These are phyloP conservation scores for Amblyteles armatorius DNA, from an alignment of 2,888 invertebrate species.

Conservation along the genomic window DNA sequence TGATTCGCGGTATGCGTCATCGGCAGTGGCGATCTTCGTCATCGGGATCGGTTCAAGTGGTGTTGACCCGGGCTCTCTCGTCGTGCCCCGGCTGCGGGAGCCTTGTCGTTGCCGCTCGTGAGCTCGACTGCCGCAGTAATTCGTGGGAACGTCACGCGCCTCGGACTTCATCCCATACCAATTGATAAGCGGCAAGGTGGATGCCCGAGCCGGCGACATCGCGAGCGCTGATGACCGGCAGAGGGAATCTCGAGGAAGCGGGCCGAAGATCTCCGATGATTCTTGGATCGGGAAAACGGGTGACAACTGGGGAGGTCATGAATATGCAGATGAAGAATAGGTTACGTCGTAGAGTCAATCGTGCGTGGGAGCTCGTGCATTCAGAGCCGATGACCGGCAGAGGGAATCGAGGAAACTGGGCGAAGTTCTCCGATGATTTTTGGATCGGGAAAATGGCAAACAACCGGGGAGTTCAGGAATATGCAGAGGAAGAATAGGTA, in stretches of 20 bases:
- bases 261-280: slow-evolving; percentile 13
- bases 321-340: too few species aligned
- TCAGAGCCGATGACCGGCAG: too few species aligned
- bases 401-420: slow-evolving; percentile 19
- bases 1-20: slow-evolving; percentile 83
- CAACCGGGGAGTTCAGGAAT: too few species aligned
- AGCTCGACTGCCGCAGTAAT: slow-evolving; percentile 57
- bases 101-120: slow-evolving; percentile 36
- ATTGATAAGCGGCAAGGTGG: slow-evolving; percentile 46
- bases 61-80: slow-evolving; percentile 77
- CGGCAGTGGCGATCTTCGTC: slow-evolving; percentile 75
- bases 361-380: too few species aligned
- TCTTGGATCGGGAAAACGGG: too few species aligned
- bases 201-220: not conserved
- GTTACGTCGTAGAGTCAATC: too few species aligned
- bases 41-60: slow-evolving; percentile 84
- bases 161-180: slow-evolving; percentile 62
- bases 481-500: too few species aligned
- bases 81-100: slow-evolving; percentile 37
- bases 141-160: slow-evolving; percentile 80
- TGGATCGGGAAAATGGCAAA: too few species aligned
- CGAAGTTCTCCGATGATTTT: slow-evolving; percentile 2
- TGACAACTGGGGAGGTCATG: too few species aligned
- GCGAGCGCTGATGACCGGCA: not conserved
- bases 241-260: slow-evolving; percentile 11